Evolutionary conservation across 2,113 vertebrate species (phyloP).

Genomic region (Ameiurus melas): DNA sequence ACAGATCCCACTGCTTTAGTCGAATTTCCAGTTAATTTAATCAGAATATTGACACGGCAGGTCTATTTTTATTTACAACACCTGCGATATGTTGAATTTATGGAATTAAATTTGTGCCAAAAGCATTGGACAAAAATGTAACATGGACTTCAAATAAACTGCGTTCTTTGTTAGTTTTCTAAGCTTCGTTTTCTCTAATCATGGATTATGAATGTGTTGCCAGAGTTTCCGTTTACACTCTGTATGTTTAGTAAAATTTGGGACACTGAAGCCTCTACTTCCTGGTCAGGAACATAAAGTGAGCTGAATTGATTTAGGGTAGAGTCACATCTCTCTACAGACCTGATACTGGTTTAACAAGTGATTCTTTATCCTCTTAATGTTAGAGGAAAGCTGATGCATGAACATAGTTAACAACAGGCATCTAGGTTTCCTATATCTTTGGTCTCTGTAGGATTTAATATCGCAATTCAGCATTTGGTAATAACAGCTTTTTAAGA

Average conservation of each 20-base stretch:
- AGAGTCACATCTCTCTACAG: background rate
- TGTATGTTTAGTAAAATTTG: too few relatives aligned
- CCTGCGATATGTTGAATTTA: background rate
- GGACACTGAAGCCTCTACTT: too few relatives aligned
- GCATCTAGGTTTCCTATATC: background rate
- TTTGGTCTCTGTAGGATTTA: background rate
- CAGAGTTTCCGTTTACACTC: too few relatives aligned
- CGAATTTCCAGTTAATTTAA: background rate
- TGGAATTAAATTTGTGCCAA: too few relatives aligned
- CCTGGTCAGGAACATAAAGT: background rate
- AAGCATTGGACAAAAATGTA: too few relatives aligned
- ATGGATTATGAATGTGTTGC: too few relatives aligned
- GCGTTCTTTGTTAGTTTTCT: too few relatives aligned
- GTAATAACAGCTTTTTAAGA: background rate
- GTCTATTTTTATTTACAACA: background rate
- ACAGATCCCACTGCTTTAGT: background rate
- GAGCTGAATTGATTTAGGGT: background rate
- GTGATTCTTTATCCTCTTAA: background rate
- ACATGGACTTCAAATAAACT: too few relatives aligned
- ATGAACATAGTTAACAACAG: background rate
- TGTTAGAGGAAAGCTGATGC: background rate
- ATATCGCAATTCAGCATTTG: background rate
- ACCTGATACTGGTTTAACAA: background rate
- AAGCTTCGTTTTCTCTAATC: too few relatives aligned
- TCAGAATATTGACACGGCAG: background rate